Base-by-base conservation (phyloP, 2,113 vertebrate genomes). In the Ranitomeya imitator region DNA sequence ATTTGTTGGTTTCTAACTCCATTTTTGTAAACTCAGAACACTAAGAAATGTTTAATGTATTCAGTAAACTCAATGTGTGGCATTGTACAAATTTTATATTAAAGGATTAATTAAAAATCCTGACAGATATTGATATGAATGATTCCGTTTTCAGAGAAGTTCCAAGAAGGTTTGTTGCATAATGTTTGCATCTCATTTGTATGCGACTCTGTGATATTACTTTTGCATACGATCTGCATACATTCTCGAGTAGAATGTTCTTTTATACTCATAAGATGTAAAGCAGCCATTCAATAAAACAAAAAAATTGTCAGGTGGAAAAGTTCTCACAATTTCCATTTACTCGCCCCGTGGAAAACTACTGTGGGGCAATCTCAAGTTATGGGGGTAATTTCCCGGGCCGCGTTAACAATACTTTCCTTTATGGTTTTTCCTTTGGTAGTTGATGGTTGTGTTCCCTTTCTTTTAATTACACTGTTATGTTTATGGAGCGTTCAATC, bases 21-120 rank as follows among this genome's bases (percentile, higher is more conserved):
- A 74, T 52, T 76, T 76, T 21, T 76, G 73, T 51, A 37, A 31
- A 81, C 4, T 81, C n/a, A 9, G 16, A 81, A 26, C 31, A 45
- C 61, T 63, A 86, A 6, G 21, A 23, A 90, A 88, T 69, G 67
- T 8, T 84, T 89, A 85, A 89, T 15, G 89, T 91, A 89, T 89
- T 90, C 90, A 89, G 7, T 54, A 92, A 90, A 88, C 73, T 91
- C 93, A 93, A 61, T 90, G 90, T 83, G 4, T 54, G 89, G 91
- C 85, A 92, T 89, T 92, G 15, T 23, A 87, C 90, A 85, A 67
- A 91, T 91, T 93, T 89, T 78, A 83, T 92, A 91, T 87, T 55
- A 90, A 82, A 91, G 10, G 86, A 91, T 91, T 92, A 92, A 93
- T 92, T 91, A 92, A 92, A 92, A 88, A 87, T 19, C 65, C 91